Conservation (phyloP, 2,113 vertebrate species). For the Tapirus terrestris region DNA sequence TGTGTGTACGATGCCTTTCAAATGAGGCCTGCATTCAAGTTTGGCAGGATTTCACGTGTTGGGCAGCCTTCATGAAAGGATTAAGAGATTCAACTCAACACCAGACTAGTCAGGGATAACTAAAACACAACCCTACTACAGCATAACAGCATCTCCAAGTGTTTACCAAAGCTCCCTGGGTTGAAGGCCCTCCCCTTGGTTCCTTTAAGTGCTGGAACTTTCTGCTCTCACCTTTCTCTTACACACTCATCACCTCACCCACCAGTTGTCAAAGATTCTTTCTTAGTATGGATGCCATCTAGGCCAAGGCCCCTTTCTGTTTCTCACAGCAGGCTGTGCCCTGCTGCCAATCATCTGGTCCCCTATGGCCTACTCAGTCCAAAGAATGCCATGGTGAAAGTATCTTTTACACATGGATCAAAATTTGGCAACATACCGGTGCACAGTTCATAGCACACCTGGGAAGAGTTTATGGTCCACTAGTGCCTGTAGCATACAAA, state of each 20-base stretch:
- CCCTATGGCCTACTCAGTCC: neutral
- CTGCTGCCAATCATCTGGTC: neutral
- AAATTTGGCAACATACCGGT: neutral
- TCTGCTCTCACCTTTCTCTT: neutral
- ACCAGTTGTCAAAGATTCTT: neutral
- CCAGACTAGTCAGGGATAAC: neutral
- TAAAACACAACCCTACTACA: neutral
- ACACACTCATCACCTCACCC: neutral
- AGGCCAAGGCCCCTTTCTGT: neutral
- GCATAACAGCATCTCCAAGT: fast-evolving
- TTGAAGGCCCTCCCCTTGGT: too few relatives aligned
- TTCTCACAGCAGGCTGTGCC: neutral
- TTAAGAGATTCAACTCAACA: neutral
- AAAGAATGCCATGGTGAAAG: neutral
- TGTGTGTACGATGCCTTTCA: neutral
- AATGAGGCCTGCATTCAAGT: neutral
- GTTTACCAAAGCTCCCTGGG: neutral
- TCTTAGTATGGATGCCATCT: neutral
- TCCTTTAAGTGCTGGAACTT: neutral
- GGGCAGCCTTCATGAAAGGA: neutral
- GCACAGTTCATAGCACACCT: neutral
- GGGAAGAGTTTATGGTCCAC: neutral
- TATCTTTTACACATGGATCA: neutral
- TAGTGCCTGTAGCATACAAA: fast-evolving
- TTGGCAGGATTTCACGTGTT: too few relatives aligned